phyloP scores from a whole-genome alignment of 35 echinoderm and acorn worm species.

The Amphiura filiformis region DNA sequence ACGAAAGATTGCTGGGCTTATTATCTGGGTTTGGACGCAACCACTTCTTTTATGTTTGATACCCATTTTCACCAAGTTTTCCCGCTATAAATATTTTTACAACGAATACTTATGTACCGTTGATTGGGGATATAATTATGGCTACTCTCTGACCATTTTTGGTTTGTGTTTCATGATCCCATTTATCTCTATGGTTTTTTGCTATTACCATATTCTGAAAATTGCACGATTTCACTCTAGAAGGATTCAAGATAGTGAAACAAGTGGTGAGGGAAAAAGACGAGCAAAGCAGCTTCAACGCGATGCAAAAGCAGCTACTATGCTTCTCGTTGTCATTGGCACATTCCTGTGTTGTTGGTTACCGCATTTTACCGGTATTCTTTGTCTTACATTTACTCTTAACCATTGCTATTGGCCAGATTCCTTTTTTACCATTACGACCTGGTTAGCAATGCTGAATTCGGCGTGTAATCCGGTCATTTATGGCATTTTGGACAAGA shows the following conservation, averaged over 20 bases:
- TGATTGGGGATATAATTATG: conserved; percentile 25
- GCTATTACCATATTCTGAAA: conserved; percentile 26
- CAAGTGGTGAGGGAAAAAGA: neutral
- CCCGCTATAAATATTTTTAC: conserved; percentile 17
- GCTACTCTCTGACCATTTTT: conserved; percentile 16
- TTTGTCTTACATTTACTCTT: conserved; percentile 10
- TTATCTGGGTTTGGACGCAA: conserved; percentile 32
- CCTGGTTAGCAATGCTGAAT: conserved; percentile 39
- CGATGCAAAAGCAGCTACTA: conserved; percentile 18
- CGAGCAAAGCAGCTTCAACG: conserved; percentile 10
- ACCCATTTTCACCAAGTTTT: neutral
- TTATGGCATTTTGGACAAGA: conserved; percentile 29
- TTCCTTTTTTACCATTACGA: conserved; percentile 24
- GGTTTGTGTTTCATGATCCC: conserved; percentile 15
- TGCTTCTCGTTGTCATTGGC: conserved; percentile 26
- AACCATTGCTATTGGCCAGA: conserved; percentile 7
- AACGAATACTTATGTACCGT: conserved; percentile 23
- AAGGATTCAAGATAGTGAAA: neutral
- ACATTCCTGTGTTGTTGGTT: conserved; percentile 31
- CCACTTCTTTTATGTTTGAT: conserved; percentile 14
- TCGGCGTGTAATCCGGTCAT: conserved; percentile 28
- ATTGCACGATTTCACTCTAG: conserved; percentile 9
- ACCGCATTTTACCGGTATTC: conserved; percentile 35
- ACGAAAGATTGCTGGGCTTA: neutral
- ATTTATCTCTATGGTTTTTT: neutral